Conservation (phyloP, 2,113 vertebrate species). For the Eolophus roseicapilla region DNA sequence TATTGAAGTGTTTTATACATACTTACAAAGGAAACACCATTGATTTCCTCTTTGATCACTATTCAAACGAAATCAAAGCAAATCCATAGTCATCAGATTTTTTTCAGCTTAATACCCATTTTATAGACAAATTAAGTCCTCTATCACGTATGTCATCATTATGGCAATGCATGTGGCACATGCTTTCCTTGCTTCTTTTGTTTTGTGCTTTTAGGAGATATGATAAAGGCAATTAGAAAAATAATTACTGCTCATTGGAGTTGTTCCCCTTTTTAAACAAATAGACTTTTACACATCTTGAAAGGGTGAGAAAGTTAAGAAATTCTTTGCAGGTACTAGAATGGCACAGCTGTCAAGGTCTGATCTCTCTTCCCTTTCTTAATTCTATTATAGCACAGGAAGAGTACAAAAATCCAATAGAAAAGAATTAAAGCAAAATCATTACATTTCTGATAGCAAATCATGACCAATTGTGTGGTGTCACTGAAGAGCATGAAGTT, state of each 20-base stretch:
- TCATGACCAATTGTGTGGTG: neutral
- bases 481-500: conserved; percentile 1
- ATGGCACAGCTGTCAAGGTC: neutral
- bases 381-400: neutral
- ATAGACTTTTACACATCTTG: neutral
- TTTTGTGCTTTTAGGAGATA: neutral
- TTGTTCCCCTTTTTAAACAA: neutral
- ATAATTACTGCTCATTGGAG: neutral
- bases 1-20: neutral
- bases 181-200: neutral
- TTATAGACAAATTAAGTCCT: neutral
- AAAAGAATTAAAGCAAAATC: conserved; percentile 43
- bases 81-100: neutral
- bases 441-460: conserved; percentile 19
- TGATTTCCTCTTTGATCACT: neutral
- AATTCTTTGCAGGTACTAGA: neutral
- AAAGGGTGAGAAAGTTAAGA: neutral
- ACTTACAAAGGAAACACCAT: neutral
- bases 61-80: neutral
- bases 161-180: neutral
- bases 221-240: neutral
- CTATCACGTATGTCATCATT: neutral
- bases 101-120: neutral
- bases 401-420: neutral
- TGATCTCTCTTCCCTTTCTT: neutral